Evolutionary conservation across 1,140 invertebrate species (phyloP), one percentile per base, ranked within the genome.

Genomic region (Ceratosolen solmsi): DNA sequence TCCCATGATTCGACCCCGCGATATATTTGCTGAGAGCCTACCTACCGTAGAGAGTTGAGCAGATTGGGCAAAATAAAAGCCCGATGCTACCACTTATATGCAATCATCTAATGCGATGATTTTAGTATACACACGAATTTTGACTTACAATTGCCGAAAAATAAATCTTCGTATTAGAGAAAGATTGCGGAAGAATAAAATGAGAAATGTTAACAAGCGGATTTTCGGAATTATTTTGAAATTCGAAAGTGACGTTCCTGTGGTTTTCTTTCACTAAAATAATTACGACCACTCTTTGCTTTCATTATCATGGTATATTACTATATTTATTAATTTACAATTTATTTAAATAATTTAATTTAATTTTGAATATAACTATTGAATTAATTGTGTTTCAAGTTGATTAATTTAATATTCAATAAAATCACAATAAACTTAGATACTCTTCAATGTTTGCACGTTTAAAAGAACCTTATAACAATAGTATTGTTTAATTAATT

Each of bases 41-140:
- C 46, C 68, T 41, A 25, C 38, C 38, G 41, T n/a, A n/a, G 38
- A 51, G n/a, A 46, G 36, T 70, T 8, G 22, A 49, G 25, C 9
- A 1, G 70, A 27, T 25, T 2, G 25, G 49, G 25, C 38, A 72
- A 72, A 72, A 49, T 41, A 72, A 80, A 58, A 74, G 25, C 71
- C 51, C 9, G 25, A 49, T 33, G 41, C 58, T 63, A 30, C 27
- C 36, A 54, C 20, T 63, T 46, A 79, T 22, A 13, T 70, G 73
- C 33, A 82, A 82, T 82, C 80, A 76, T 82, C 80, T 82, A 82
- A 82, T 82, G 36, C 80, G 73, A 76, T 58, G 60, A 76, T 74
- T 56, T 68, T 41, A 65, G 65, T 41, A 56, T 56, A 0, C 30
- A 30, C 25, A 1, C 5, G n/a, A 27, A 17, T 15, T 51, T 51